These are phyloP conservation scores for Acanthacorydalis orientalis DNA, from an alignment of 2,888 invertebrate genomes.

Conservation along the genomic window DNA sequence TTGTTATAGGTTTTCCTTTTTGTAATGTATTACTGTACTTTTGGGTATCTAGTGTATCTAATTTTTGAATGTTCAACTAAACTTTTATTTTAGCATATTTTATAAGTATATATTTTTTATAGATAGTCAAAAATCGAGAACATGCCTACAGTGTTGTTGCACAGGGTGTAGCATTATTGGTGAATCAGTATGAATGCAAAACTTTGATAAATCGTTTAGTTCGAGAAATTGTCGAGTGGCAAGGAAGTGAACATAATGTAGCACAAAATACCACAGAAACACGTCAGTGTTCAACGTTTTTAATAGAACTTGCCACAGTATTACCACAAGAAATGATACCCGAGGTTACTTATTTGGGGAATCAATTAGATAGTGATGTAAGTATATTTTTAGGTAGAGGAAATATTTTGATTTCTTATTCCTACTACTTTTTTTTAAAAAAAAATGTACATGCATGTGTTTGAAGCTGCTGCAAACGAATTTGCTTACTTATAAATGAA, in stretches of 20 bases:
- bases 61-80: conserved; percentile 27
- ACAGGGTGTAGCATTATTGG: conserved; percentile 50
- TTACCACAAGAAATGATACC: conserved; percentile 24
- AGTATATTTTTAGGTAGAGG: conserved; percentile 8
- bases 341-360: conserved; percentile 21
- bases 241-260: conserved; percentile 35
- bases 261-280: conserved; percentile 27
- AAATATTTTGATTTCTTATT: neutral
- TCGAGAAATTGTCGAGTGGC: conserved; percentile 53
- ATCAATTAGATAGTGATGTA: conserved; percentile 21
- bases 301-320: conserved; percentile 20
- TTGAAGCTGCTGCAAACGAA: too few relatives aligned
- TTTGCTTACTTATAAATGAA: too few relatives aligned
- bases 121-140: conserved; percentile 62
- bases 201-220: conserved; percentile 58
- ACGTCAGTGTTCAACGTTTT: conserved; percentile 17
- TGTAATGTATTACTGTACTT: too few relatives aligned
- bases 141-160: conserved; percentile 51
- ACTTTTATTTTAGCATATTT: conserved; percentile 1
- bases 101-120: conserved; percentile 19
- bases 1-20: too few relatives aligned
- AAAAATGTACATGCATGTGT: too few relatives aligned
- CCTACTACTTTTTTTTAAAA: too few relatives aligned
- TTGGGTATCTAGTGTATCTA: neutral
- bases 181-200: conserved; percentile 46